Base-by-base conservation (phyloP, 1,140 invertebrate species). In the Pseudomyrmex gracilis region DNA sequence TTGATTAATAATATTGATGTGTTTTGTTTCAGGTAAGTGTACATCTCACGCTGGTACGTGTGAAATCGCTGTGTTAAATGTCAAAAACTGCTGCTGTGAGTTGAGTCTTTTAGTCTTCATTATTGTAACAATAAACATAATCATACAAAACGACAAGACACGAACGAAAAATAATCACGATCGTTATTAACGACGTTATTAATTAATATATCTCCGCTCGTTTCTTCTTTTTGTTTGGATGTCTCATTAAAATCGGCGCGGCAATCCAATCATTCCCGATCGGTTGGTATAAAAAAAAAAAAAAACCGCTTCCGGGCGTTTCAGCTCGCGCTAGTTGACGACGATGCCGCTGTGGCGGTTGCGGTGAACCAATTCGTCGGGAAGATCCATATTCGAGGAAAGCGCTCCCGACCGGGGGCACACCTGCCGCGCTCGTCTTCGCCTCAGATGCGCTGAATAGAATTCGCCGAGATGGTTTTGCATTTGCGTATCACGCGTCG, bases 391-490 rank as follows among this genome's bases (percentile, higher is more conserved):
- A 78, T 78, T 78, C 64, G 66, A 47, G 43, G 22, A 20, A 58
- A 71, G 53, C 76, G 57, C 7, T 66, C 20, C 47, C 47, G 60
- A 53, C 12, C 47, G 17, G n/a, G n/a, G n/a, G 43, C 53, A 34
- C 66, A 71, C 66, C 76, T 80, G 55, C 76, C 53, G 66, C 51
- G 55, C 43, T 70, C 43, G 20, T 78, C 76, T 71, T 22, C 55
- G 53, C 17, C 43, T 70, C 76, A 70, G 66, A 80, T 80, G 43
- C 43, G 47, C 45, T 58, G 76, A 70, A 71, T 70, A 80, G 34
- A 71, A 80, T 80, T 78, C 34, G 63, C 51, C n/a, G 74, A 58
- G 49, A 78, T 57, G 76, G 64, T 68, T 70, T 78, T 68, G 76
- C 51, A 78, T 78, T 78, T 24, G 76, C 63, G 47, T 24, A 13